Evolutionary conservation across 2,797 vertebrate genomes (phyloP), one percentile per base, ranked within the genome.

Genomic region (Ataeniobius toweri): DNA sequence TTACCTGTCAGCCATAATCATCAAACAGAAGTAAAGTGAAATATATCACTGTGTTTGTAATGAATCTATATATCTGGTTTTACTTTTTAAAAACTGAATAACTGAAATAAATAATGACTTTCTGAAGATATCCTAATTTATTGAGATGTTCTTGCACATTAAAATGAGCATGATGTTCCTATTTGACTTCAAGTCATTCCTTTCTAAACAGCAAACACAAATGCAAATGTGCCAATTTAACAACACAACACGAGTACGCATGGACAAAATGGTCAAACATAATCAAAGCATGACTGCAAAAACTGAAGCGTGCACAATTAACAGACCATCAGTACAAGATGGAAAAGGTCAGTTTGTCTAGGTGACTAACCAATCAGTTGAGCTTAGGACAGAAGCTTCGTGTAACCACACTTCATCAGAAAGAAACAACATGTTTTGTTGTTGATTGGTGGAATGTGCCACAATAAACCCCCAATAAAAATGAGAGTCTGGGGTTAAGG

Each of bases 291-390:
- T 89, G 92, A 81, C 53, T 9, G 80, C 59, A 71, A 78, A 85
- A 87, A 85, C 78, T 88, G 89, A 80, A 90, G 87, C 92, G 89
- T 93, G 89, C 92, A 93, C 59, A 89, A 80, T 67, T 79, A 87
- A 87, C 75, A 70, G 84, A 93, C 83, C 88, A 85, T 88, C 84
- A 82, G 88, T 86, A 93, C 78, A 83, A 80, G 71, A 88, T 73
- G 89, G 72, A 85, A 71, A 80, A 82, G 73, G 76, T 85, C 77
- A 85, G 69, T 79, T 87, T 61, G 77, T 90, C 77, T 69, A 59
- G 36, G 56, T 59, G 84, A 69, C 61, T 59, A 75, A 77, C 59
- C 77, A 84, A 76, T 85, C 71, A 82, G 53, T 63, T 65, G 41
- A 80, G 74, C 58, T 26, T 71, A 73, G 51, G 56, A 59, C 63